A percentile compares a stretch with the other conserved stretches of the same genome.
phyloP scores from a whole-genome alignment of 1,140 invertebrate species.

The Eriosoma lanigerum region DNA sequence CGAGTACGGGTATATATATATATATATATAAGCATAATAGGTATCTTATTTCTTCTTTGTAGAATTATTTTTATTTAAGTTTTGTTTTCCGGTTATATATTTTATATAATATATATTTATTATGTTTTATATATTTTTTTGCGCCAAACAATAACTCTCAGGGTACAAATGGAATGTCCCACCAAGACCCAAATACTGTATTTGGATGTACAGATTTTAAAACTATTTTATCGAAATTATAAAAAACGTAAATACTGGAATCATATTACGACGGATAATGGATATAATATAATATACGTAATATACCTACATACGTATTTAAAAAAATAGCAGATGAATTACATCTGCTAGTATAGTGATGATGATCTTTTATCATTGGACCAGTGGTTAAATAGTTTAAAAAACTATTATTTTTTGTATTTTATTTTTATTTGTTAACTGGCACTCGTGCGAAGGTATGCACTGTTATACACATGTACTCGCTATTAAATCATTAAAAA shows the following conservation, averaged over 20 bases:
- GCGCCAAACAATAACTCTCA: conserved; percentile 18
- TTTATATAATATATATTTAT: no score
- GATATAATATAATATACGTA: no score
- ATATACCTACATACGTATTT: neutral
- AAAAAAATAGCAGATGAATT: conserved; percentile 12
- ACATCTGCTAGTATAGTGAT: conserved; percentile 16
- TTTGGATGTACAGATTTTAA: neutral
- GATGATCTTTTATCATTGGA: conserved; percentile 43
- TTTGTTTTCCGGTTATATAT: conserved; percentile 30
- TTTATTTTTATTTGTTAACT: conserved; percentile 32
- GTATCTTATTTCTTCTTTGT: conserved; percentile 32
- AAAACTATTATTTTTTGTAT: conserved; percentile 18
- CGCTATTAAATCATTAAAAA: no score
- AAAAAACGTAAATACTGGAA: neutral
- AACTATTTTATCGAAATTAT: conserved; percentile 24
- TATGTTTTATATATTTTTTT: neutral
- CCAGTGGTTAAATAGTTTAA: conserved; percentile 40
- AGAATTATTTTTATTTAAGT: conserved; percentile 12
- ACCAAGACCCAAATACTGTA: neutral
- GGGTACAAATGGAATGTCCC: conserved; percentile 14
- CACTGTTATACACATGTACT: neutral
- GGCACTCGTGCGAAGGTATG: neutral
- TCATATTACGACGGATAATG: neutral
- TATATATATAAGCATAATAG: no score
- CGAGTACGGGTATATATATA: neutral